Evolutionary conservation across 2,113 vertebrate species (phyloP).

Genomic region (Microtus ochrogaster): DNA sequence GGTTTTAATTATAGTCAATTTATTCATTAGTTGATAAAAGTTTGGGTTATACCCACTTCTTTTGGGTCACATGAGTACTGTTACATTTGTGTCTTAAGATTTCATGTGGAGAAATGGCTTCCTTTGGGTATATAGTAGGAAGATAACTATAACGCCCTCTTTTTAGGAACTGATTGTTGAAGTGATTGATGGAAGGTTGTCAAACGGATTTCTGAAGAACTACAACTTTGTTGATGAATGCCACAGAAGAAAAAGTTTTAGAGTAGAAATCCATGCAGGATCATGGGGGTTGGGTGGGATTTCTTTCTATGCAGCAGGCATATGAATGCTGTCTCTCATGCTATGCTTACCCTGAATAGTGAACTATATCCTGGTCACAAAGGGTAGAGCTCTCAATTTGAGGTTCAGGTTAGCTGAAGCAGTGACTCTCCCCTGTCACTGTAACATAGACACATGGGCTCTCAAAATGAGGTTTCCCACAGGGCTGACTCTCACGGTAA

Average conservation of each 20-base stretch:
- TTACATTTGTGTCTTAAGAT: neutral
- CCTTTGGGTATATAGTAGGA: neutral
- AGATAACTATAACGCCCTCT: neutral
- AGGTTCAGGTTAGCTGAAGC: slow-evolving; percentile 61
- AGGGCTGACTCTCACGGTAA: slow-evolving; percentile 60
- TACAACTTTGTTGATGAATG: neutral
- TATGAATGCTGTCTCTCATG: neutral
- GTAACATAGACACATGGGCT: slow-evolving; percentile 28
- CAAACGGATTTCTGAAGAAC: neutral
- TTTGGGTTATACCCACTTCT: neutral
- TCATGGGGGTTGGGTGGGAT: neutral
- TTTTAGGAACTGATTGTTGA: slow-evolving; percentile 14
- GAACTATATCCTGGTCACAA: neutral
- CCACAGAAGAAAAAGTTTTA: neutral
- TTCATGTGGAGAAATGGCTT: neutral
- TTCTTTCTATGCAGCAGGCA: neutral
- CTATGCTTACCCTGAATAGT: neutral
- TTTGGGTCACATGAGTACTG: neutral
- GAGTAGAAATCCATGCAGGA: neutral
- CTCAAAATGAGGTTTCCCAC: slow-evolving; percentile 75
- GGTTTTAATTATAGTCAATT: neutral
- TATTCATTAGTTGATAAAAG: neutral
- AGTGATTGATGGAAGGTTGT: neutral
- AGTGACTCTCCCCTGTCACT: slow-evolving; percentile 45
- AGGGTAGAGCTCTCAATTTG: slow-evolving; percentile 48